Evolutionary conservation across 2,888 invertebrate species (phyloP).

Genomic region (Archips xylosteana): DNA sequence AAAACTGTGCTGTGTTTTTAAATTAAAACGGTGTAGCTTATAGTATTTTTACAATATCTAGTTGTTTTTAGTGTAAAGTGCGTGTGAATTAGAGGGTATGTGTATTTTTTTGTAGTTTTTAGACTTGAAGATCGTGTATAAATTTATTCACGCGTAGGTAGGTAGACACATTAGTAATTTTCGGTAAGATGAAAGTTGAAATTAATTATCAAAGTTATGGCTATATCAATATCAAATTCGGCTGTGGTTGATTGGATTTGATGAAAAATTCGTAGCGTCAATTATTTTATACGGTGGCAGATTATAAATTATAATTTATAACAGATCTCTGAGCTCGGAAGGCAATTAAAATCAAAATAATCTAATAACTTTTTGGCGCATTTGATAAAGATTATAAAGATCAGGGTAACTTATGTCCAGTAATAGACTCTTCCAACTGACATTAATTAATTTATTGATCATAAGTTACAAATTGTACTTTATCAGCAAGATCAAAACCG

Average conservation of each 20-base stretch:
- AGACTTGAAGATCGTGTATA: neutral
- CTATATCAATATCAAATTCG: neutral
- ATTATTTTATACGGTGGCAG: neutral
- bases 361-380: neutral
- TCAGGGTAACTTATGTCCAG: no score
- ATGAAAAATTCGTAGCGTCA: neutral
- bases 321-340: neutral
- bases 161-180: slow-evolving; percentile 5
- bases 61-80: neutral
- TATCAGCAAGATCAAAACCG: no score
- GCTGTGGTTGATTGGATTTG: neutral
- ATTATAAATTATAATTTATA: neutral
- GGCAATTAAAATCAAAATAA: neutral
- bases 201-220: neutral
- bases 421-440: no score
- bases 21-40: slow-evolving; percentile 15
- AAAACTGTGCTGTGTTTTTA: slow-evolving; percentile 43
- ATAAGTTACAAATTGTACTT: no score
- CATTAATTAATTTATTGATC: no score
- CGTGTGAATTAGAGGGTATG: slow-evolving; percentile 16
- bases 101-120: neutral
- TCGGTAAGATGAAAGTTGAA: slow-evolving; percentile 15
- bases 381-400: no score
- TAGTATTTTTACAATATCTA: neutral
- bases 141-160: neutral